A percentile compares a stretch with the other conserved stretches of the same genome.
Conservation (phyloP, 1,140 invertebrate species). For the Zaprionus vittiger region DNA sequence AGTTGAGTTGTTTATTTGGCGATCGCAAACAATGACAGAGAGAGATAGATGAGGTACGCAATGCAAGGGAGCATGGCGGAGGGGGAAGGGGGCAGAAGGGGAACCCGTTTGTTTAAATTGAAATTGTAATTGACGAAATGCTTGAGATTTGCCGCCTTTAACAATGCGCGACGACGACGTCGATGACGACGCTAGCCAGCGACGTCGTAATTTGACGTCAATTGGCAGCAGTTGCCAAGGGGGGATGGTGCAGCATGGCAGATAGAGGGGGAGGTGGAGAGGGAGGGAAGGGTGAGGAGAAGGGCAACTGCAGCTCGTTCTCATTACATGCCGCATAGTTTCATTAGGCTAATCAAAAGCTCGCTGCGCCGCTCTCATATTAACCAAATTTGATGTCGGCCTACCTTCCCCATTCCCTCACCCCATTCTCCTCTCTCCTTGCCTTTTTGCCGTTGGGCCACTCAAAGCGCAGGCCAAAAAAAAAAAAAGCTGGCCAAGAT, state of each 20-base stretch:
- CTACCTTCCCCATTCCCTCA: neutral
- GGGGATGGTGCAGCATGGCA: neutral
- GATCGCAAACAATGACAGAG: constrained; percentile 61
- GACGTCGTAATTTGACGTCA: constrained; percentile 68
- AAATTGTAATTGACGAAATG: constrained; percentile 82
- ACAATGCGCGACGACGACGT: constrained; percentile 17
- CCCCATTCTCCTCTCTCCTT: neutral
- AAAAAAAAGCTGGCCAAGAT: constrained; percentile 56
- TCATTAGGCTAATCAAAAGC: constrained; percentile 81
- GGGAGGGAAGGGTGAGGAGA: neutral
- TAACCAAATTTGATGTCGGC: constrained; percentile 74
- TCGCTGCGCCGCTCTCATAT: constrained; percentile 54
- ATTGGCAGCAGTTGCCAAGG: constrained; percentile 49
- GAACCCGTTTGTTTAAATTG: constrained; percentile 58
- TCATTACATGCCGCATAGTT: constrained; percentile 68
- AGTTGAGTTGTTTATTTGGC: constrained; percentile 50
- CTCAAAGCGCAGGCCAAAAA: constrained; percentile 43
- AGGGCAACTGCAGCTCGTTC: neutral
- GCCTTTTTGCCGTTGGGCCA: neutral
- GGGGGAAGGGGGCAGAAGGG: neutral
- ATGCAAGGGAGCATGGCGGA: neutral
- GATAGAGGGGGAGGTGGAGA: neutral
- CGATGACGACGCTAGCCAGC: neutral
- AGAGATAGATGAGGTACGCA: neutral
- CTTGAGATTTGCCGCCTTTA: constrained; percentile 68